Evolutionary conservation across 2,797 vertebrate genomes (phyloP).

Genomic region (Ctenopoma multispine): DNA sequence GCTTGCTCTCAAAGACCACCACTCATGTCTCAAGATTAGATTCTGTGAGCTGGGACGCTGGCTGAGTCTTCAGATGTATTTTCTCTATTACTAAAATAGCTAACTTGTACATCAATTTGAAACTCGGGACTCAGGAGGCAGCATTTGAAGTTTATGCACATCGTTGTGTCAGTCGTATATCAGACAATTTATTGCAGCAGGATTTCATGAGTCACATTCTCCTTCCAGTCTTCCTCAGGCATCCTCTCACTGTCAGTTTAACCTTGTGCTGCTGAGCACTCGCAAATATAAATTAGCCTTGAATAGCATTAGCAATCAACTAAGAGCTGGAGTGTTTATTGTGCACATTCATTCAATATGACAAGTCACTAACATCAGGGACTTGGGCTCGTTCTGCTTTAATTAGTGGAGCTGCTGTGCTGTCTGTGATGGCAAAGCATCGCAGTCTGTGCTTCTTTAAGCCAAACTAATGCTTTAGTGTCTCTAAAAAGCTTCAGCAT

Average conservation of each 20-base stretch:
- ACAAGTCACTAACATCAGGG: slow-evolving; percentile 51
- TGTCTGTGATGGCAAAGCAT: slow-evolving; percentile 38
- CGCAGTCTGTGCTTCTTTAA: slow-evolving; percentile 12
- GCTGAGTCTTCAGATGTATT: neutral
- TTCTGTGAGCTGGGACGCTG: slow-evolving; percentile 1
- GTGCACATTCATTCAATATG: slow-evolving; percentile 70
- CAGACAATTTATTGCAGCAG: no score
- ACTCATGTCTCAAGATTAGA: slow-evolving; percentile 4
- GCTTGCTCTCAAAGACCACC: slow-evolving; percentile 11
- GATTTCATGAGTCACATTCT: slow-evolving; percentile 9
- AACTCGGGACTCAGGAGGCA: no score
- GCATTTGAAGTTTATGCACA: no score
- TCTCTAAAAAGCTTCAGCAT: neutral
- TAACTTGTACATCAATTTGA: neutral
- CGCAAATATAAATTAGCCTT: slow-evolving; percentile 57
- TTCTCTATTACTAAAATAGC: neutral
- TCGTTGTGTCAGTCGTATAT: no score
- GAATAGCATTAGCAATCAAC: slow-evolving; percentile 65
- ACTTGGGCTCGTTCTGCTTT: slow-evolving; percentile 49
- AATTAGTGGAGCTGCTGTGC: slow-evolving; percentile 44
- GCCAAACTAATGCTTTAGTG: slow-evolving; percentile 9
- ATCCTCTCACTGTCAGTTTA: slow-evolving; percentile 29
- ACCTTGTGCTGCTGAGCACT: slow-evolving; percentile 42
- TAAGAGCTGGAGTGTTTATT: slow-evolving; percentile 67
- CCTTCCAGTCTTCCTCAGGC: neutral